Percentiles rank a stretch among this genome's conserved stretches.
Evolutionary conservation across 2,797 vertebrate genomes (phyloP).

Genomic region (Halcyon leucocephala): DNA sequence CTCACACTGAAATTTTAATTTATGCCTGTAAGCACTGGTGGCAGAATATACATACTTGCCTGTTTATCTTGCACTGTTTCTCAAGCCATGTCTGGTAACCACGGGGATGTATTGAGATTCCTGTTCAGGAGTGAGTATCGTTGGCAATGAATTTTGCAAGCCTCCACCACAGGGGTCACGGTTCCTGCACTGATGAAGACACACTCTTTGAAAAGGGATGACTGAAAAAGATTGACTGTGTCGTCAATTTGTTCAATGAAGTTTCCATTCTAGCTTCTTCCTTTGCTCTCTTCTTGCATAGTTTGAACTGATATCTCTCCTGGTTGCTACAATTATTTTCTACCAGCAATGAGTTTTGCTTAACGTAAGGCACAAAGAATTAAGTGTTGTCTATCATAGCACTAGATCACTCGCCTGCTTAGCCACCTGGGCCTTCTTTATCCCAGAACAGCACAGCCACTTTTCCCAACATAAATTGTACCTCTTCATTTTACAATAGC

Average conservation of each 20-base stretch:
- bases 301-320: neutral
- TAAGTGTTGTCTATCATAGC: rapidly evolving
- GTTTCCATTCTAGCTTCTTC: neutral
- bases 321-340: neutral
- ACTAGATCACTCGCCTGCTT: neutral
- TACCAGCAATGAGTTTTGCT: neutral
- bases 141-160: neutral
- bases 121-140: neutral
- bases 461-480: neutral
- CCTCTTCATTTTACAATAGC: neutral
- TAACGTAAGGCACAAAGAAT: neutral
- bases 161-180: rapidly evolving
- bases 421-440: neutral
- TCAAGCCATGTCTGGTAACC: neutral
- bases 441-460: neutral
- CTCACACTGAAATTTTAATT: slow-evolving; percentile 1
- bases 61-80: neutral
- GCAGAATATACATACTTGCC: neutral
- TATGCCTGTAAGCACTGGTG: neutral
- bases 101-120: neutral
- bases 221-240: neutral
- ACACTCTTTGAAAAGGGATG: neutral
- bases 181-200: neutral
- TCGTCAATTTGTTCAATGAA: neutral
- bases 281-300: neutral